These are phyloP conservation scores for Anolis carolinensis DNA, from an alignment of 2,113 vertebrate species.

Conservation along the genomic window DNA sequence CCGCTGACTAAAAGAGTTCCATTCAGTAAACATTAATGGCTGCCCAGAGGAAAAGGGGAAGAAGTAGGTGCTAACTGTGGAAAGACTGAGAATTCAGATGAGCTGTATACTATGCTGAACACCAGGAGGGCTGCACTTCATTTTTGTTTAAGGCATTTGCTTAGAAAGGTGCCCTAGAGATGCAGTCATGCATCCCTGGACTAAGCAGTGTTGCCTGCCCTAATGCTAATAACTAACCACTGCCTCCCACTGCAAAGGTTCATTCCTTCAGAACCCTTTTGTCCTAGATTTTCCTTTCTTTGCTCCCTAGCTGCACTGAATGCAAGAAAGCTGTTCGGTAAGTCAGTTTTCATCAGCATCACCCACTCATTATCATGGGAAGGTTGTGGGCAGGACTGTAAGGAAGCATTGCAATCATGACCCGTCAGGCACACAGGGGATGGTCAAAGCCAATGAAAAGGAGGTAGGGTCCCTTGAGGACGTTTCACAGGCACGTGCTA, in stretches of 20 bases:
- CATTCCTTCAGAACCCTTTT: background rate
- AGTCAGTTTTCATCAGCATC: background rate
- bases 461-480: background rate
- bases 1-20: slow-evolving; percentile 5
- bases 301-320: background rate
- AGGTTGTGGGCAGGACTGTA: background rate
- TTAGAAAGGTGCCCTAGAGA: background rate
- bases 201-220: background rate
- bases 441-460: background rate
- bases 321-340: background rate
- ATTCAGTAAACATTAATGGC: background rate
- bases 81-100: background rate
- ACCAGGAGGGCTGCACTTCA: background rate
- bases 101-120: too few species aligned
- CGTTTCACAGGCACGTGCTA: background rate
- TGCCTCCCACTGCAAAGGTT: background rate
- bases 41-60: background rate
- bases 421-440: background rate
- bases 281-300: background rate
- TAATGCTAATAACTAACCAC: background rate
- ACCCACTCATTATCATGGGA: background rate
- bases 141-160: background rate
- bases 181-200: background rate
- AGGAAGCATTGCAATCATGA: background rate
- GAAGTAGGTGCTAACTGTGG: background rate